phyloP scores from a whole-genome alignment of 1,140 invertebrate genomes.

The Rhagoletis pomonella region DNA sequence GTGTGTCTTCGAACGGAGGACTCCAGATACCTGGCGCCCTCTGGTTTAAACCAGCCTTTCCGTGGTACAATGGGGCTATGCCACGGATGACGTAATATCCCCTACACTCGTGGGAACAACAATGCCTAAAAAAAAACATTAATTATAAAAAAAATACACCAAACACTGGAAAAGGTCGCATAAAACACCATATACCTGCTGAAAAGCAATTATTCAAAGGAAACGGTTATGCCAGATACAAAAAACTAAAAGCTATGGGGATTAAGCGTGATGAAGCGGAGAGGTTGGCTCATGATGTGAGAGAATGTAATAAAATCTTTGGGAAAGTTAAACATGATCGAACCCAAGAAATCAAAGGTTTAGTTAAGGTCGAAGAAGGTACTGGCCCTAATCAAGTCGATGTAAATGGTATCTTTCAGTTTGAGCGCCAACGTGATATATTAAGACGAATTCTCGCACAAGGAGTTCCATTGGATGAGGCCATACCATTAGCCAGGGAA shows the following conservation, averaged over 20 bases:
- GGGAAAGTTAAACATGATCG: background rate
- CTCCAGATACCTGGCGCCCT: conserved; percentile 60
- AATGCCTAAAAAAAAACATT: background rate
- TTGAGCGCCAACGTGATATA: conserved; percentile 18
- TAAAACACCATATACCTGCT: background rate
- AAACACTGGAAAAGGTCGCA: background rate
- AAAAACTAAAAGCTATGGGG: background rate
- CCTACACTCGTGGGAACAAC: conserved; percentile 60
- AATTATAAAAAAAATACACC: background rate
- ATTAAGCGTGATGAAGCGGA: background rate
- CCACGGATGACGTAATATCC: conserved; percentile 56
- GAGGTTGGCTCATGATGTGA: background rate
- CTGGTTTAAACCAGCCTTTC: conserved; percentile 57
- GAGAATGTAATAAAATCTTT: background rate
- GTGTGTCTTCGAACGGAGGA: conserved; percentile 60
- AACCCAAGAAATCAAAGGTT: background rate
- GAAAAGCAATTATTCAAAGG: background rate
- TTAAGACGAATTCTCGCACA: background rate
- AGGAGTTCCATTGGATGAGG: background rate
- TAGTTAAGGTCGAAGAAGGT: background rate
- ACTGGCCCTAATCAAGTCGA: background rate
- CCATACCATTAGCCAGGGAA: background rate
- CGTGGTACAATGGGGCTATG: conserved; percentile 60
- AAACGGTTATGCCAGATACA: background rate
- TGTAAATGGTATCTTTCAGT: background rate